Evolutionary conservation across 2,113 vertebrate genomes (phyloP).

Genomic region (Passer montanus): DNA sequence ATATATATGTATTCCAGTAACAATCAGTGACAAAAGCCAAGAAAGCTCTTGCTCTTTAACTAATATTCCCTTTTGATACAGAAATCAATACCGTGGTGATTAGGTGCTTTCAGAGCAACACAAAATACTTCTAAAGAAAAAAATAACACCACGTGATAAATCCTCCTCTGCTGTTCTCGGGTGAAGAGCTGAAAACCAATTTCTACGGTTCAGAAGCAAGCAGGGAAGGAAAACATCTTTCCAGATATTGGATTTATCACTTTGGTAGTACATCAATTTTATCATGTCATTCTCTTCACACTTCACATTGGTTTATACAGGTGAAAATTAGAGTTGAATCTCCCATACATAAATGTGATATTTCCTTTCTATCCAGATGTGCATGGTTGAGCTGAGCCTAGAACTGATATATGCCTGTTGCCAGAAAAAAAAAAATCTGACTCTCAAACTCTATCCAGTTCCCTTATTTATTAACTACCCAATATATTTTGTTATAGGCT

Average conservation of each 20-base stretch:
- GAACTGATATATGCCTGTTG: not conserved
- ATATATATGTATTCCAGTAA: not conserved
- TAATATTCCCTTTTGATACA: not conserved
- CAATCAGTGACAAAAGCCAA: not conserved
- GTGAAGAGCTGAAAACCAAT: slow-evolving; percentile 52
- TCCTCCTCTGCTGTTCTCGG: not conserved
- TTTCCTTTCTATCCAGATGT: slow-evolving; percentile 26
- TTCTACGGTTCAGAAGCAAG: slow-evolving; percentile 44
- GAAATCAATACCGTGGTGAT: not conserved
- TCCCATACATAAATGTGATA: slow-evolving; percentile 1
- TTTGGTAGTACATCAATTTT: slow-evolving; percentile 58
- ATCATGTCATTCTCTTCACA: slow-evolving; percentile 60
- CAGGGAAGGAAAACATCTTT: slow-evolving; percentile 57
- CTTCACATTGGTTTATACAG: slow-evolving; percentile 61
- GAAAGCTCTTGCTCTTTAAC: not conserved
- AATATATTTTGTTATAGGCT: not conserved
- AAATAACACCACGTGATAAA: not conserved
- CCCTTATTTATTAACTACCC: not conserved
- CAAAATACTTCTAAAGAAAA: not conserved
- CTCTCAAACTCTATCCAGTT: not conserved
- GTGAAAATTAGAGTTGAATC: slow-evolving; percentile 63
- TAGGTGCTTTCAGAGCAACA: not conserved
- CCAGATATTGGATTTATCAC: slow-evolving; percentile 63
- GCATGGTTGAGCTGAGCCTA: not conserved
- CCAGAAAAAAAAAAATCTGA: not conserved